phyloP scores from a whole-genome alignment of 1,140 invertebrate species.

The Pentalonia nigronervosa region DNA sequence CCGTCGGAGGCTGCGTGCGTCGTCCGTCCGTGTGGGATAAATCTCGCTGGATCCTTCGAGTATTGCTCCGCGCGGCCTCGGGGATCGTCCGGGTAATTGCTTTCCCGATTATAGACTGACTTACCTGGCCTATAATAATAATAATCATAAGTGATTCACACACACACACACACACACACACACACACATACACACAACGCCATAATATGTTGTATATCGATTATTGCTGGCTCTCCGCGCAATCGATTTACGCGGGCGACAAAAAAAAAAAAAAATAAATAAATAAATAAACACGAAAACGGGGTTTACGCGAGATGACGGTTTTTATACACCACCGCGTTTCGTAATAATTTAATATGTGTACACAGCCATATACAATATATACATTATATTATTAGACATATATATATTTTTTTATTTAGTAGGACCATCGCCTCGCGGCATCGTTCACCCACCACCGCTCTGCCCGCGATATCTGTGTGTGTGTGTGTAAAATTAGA shows the following conservation, averaged over 20 bases:
- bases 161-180: background rate
- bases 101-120: constrained; percentile 19
- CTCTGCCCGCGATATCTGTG: background rate
- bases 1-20: background rate
- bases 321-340: background rate
- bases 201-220: background rate
- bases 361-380: background rate
- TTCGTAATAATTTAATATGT: background rate
- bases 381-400: background rate
- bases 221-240: background rate
- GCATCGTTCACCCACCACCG: background rate
- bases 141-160: background rate
- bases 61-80: constrained; percentile 22
- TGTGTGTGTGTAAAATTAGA: background rate
- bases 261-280: background rate
- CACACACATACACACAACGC: background rate
- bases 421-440: background rate
- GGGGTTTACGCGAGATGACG: background rate
- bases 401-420: background rate
- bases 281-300: constrained; percentile 14
- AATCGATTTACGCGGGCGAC: background rate
- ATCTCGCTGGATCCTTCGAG: background rate
- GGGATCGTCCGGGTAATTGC: constrained; percentile 15
- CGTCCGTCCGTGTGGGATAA: background rate
- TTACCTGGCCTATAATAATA: background rate